Conservation (phyloP, 2,113 vertebrate genomes). For the Apeltes quadracus region DNA sequence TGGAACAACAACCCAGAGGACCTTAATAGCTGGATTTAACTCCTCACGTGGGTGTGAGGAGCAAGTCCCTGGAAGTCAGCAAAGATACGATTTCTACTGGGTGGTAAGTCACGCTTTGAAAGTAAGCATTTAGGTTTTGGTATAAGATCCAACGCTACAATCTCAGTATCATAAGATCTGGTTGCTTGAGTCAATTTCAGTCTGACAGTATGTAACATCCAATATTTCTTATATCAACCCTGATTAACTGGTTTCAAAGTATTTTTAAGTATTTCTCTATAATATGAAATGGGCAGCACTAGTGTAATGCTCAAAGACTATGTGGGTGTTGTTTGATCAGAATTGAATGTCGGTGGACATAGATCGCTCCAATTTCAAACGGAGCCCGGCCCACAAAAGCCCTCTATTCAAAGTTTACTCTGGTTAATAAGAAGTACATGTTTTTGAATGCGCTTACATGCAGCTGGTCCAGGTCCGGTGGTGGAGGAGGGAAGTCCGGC, state of each 20-base stretch:
- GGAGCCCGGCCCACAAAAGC: background rate
- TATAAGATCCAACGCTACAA: background rate
- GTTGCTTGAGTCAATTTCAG: background rate
- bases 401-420: background rate
- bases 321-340: background rate
- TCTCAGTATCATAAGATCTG: background rate
- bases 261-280: background rate
- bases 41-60: background rate
- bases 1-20: background rate
- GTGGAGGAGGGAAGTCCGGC: slow-evolving; percentile 95
- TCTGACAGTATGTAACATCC: background rate
- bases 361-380: background rate
- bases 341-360: background rate
- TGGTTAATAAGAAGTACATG: background rate
- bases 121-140: background rate
- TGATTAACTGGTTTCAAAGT: background rate
- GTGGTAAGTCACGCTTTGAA: background rate
- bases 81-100: background rate
- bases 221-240: background rate
- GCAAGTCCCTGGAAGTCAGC: background rate
- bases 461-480: slow-evolving; percentile 95
- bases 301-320: background rate
- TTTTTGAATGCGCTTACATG: slow-evolving; percentile 82
- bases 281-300: background rate
- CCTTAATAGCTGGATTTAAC: background rate